Base-by-base conservation (phyloP, 1,140 invertebrate species). In the Xylocopa sonorina region DNA sequence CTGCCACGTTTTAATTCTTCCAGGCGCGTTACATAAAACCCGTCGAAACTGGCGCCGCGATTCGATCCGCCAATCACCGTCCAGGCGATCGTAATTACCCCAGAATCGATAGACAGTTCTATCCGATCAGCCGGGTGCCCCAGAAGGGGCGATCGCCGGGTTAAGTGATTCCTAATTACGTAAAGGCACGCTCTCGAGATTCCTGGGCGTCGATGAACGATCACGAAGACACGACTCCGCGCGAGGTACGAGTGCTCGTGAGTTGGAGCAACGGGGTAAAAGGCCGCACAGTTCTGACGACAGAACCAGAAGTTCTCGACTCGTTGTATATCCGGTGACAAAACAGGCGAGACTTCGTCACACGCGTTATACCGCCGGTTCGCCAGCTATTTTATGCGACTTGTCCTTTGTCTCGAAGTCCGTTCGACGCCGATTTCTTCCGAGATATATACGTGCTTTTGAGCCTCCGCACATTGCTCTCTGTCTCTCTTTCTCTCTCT, bases 141-240 rank as follows among this genome's bases (percentile, higher is more conserved):
- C 9, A 32, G 55, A 24, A 21, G 12, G 27, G 9, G 27, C 14
- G 38, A 63, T 18, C 24, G 3, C n/a, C n/a, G 50, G 27, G 41
- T 55, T 76, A 57, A 76, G 63, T 46, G 62, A 67, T 66, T 57
- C 51, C 64, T 68, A 77, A 77, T 77, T 77, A 77, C 64, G 74
- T 69, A 69, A 77, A 51, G 46, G 64, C 51, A 57, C 74, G 74
- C 32, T 68, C 55, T n/a, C 51, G 16, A 58, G 43, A 69, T 77
- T 69, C 64, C 66, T 29, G 53, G 12, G 41, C 64, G 75, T 77
- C 66, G 64, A 67, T 60, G 74, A 50, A 69, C 75, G 55, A 60
- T 69, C 53, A 77, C 75, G 75, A 77, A 50, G 75, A 69, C 75
- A 71, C 55, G 76, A 72, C 16, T 72, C 7, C n/a, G 32, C 12